These are phyloP conservation scores for Bettongia penicillata DNA, from an alignment of 2,113 vertebrate genomes.

Conservation along the genomic window DNA sequence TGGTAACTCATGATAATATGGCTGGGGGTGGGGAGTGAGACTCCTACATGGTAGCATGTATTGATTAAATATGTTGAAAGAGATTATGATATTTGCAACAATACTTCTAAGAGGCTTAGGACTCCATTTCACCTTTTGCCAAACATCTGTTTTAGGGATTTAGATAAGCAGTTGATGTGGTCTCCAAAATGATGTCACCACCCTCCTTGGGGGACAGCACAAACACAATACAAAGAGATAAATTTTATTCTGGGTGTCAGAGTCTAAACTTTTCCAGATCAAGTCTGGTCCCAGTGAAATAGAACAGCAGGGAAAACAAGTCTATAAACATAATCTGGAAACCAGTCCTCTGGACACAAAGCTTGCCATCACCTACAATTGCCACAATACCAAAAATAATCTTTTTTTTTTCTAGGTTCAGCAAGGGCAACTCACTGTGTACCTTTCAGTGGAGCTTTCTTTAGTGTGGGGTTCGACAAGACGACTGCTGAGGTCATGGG, in stretches of 20 bases:
- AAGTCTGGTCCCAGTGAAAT: not conserved
- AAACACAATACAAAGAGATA: not conserved
- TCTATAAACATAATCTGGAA: not conserved
- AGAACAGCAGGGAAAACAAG: not conserved
- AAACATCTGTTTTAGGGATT: slow-evolving; percentile 44
- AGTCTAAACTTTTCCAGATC: not conserved
- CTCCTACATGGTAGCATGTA: accelerated
- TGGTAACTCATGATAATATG: slow-evolving; percentile 55
- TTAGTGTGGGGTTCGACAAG: not conserved
- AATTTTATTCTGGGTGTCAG: not conserved
- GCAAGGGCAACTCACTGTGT: not conserved
- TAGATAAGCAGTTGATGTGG: slow-evolving; percentile 47
- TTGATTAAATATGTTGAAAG: slow-evolving; percentile 32
- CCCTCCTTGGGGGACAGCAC: not conserved
- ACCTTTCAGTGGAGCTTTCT: not conserved
- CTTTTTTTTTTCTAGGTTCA: not conserved
- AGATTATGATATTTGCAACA: slow-evolving; percentile 46
- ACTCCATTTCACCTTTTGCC: slow-evolving; percentile 23
- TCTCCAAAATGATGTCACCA: not conserved
- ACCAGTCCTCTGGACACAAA: not conserved
- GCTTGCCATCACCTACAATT: not conserved
- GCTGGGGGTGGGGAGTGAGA: accelerated
- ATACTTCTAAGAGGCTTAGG: slow-evolving; percentile 55
- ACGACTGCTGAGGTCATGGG: not conserved
- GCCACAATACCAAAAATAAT: not conserved